Evolutionary conservation across 92 coral and sea anemone genomes (phyloP), one percentile per base, ranked within the genome.

Genomic region (Nematostella vectensis): DNA sequence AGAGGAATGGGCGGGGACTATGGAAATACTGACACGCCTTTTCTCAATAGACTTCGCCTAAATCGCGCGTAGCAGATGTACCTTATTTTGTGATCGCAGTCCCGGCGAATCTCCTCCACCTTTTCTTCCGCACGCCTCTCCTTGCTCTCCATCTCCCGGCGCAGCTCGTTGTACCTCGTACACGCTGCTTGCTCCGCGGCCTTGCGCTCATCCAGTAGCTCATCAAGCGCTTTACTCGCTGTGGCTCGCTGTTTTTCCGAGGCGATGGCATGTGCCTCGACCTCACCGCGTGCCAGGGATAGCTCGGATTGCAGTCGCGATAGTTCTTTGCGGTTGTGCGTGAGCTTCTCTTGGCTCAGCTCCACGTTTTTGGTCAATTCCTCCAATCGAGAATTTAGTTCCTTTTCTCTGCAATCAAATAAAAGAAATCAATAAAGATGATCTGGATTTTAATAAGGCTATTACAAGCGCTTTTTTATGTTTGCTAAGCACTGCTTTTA

Each of bases 401-500:
- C 77, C 45, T 76, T 77, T 30, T 76, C 78, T 40, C 83, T 76
- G 51, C 2, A 43, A n/a, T n/a, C n/a, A n/a, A n/a, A n/a, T n/a
- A n/a, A n/a, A n/a, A n/a, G 25, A 22, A 50, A 50, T 15, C 15
- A 3, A 13, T 1, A 11, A 18, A 50, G n/a, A 3, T 1, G 56
- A 21, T 18, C n/a, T 9, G 18, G 3, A 50, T 28, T 3, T 24
- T 17, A 6, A 21, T 27, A 21, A 24, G 28, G 18, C 56, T 27
- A 17, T 50, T 23, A 24, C 56, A 15, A 33, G 40, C 6, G 40
- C 6, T 33, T 33, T 6, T 6, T 6, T 6, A 33, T 33, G 15
- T 33, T 33, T 33, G 40, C 8, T 6, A 6, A 15, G 40, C 40
- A 33, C 40, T 33, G 6, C 9, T 9, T 48, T 65, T 57, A 70